These are phyloP conservation scores for Drosophila carrolli DNA, from an alignment of 1,140 invertebrate genomes.

Conservation along the genomic window DNA sequence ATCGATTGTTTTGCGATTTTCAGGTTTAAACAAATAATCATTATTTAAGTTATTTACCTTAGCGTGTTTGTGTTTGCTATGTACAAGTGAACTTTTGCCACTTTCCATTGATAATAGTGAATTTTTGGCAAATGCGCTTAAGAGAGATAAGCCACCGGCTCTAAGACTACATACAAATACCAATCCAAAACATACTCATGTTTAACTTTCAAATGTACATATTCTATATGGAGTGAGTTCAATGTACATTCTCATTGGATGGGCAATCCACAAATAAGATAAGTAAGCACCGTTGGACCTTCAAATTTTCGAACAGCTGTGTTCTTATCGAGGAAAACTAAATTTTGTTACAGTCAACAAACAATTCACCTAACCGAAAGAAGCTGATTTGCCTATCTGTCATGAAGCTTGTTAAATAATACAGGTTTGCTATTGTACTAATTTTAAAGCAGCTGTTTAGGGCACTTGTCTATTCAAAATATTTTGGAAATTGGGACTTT, in stretches of 20 bases:
- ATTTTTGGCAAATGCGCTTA: conserved; percentile 73
- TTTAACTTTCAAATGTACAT: conserved; percentile 14
- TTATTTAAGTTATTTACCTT: conserved; percentile 18
- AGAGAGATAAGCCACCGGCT: conserved; percentile 57
- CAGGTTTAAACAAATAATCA: conserved; percentile 34
- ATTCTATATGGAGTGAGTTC: conserved; percentile 14
- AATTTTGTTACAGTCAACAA: conserved; percentile 33
- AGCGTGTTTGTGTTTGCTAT: neutral
- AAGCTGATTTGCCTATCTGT: conserved; percentile 3
- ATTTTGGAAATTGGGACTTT: neutral
- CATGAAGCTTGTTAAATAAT: neutral
- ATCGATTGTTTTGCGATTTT: conserved; percentile 17
- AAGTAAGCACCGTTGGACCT: conserved; percentile 60
- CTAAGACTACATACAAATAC: conserved; percentile 32
- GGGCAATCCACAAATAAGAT: conserved; percentile 61
- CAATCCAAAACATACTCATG: conserved; percentile 19
- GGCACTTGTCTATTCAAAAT: neutral
- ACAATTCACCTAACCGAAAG: conserved; percentile 1
- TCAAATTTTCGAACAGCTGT: conserved; percentile 74
- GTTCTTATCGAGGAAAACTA: conserved; percentile 41
- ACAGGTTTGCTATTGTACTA: too few species aligned
- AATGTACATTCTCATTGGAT: conserved; percentile 17
- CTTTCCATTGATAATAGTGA: conserved; percentile 66
- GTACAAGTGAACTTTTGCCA: conserved; percentile 50
- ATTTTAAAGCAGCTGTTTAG: too few species aligned